Percentiles rank a stretch among this genome's conserved stretches.
Conservation (phyloP, 2,888 invertebrate species). For the Apocheima hispidaria region DNA sequence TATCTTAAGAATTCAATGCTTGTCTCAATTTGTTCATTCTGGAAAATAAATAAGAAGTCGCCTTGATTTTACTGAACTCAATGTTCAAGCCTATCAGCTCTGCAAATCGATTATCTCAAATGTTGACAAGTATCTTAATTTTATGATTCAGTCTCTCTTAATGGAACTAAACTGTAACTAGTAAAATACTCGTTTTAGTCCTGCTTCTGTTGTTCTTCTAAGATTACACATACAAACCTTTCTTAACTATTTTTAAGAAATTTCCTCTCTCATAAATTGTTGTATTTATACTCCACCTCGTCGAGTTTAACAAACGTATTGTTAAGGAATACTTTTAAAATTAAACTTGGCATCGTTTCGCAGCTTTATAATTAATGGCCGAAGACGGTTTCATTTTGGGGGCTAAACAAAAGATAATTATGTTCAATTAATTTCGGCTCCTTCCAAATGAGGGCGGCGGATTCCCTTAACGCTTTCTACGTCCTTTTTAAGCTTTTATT, state of each 20-base stretch:
- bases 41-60: too few species aligned
- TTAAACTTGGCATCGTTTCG: conserved; percentile 62
- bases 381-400: conserved; percentile 69
- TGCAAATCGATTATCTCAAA: background rate
- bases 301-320: conserved; percentile 59
- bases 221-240: background rate
- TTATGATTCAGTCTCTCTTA: too few species aligned
- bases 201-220: background rate
- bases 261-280: conserved; percentile 51
- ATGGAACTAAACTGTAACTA: too few species aligned
- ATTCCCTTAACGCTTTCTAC: conserved; percentile 55
- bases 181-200: background rate
- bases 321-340: conserved; percentile 40
- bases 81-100: background rate
- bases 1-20: too few species aligned
- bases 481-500: conserved; percentile 65
- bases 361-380: conserved; percentile 73
- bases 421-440: conserved; percentile 79
- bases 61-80: too few species aligned
- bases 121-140: too few species aligned
- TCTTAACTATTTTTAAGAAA: conserved; percentile 47
- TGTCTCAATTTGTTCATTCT: too few species aligned
- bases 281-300: conserved; percentile 56
- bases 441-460: conserved; percentile 71
- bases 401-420: conserved; percentile 81